Percentiles rank a stretch among this genome's conserved stretches.
These are phyloP conservation scores for Opisthograptis luteolata DNA, from an alignment of 2,888 invertebrate species.

Conservation along the genomic window DNA sequence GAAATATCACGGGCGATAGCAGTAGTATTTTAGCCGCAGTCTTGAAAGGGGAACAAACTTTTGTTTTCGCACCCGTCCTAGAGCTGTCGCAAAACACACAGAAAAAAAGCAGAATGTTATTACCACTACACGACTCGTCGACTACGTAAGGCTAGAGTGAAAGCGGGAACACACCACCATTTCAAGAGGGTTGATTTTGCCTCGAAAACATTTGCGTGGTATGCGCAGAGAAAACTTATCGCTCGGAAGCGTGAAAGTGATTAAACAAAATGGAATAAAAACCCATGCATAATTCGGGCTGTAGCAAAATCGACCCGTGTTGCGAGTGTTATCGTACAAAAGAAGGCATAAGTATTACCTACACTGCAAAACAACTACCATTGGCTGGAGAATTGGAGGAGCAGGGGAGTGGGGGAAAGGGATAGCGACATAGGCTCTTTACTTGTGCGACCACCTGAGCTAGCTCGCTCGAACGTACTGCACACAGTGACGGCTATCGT, in stretches of 20 bases:
- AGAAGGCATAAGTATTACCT: constrained; percentile 48
- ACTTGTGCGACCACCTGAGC: constrained; percentile 75
- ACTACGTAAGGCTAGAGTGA: constrained; percentile 33
- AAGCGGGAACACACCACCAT: constrained; percentile 70
- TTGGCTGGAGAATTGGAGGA: constrained; percentile 30
- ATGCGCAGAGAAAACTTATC: constrained; percentile 41
- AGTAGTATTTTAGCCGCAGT: constrained; percentile 90
- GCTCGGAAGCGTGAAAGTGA: constrained; percentile 53
- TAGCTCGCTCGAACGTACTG: constrained; percentile 12
- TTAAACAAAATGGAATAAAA: constrained; percentile 49
- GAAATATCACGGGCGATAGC: constrained; percentile 90
- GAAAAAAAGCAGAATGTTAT: constrained; percentile 59
- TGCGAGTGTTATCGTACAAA: constrained; percentile 51
- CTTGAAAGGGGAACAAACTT: constrained; percentile 90
- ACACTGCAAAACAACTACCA: constrained; percentile 55
- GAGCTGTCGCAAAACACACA: constrained; percentile 82
- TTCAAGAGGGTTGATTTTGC: constrained; percentile 84
- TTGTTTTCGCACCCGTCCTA: constrained; percentile 86
- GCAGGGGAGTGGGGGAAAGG: constrained; percentile 32
- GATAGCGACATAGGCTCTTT: constrained; percentile 67
- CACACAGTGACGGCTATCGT: background rate
- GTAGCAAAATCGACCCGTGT: constrained; percentile 64
- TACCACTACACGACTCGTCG: constrained; percentile 31
- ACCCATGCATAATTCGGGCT: constrained; percentile 78
- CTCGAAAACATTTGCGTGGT: constrained; percentile 60